These are phyloP conservation scores for Neogale vison DNA, from an alignment of 2,113 vertebrate genomes.

Conservation along the genomic window DNA sequence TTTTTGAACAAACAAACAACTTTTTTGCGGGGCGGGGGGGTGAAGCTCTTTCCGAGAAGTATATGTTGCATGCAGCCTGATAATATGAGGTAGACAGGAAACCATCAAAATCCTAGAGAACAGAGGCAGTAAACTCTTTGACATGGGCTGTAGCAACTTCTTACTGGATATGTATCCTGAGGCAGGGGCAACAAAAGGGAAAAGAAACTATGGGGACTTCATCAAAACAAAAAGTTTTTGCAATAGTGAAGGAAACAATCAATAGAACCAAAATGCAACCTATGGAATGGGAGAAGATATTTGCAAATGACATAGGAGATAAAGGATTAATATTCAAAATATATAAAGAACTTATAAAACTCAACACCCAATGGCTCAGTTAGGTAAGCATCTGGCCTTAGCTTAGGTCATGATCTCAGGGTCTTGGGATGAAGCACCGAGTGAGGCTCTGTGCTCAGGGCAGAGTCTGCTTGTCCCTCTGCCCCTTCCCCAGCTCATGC, in stretches of 20 bases:
- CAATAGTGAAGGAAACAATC: background rate
- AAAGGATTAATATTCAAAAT: background rate
- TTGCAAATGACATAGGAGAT: background rate
- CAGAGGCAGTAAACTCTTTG: background rate
- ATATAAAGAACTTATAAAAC: background rate
- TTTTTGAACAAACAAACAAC: background rate
- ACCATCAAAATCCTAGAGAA: background rate
- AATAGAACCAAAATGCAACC: background rate
- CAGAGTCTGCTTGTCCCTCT: background rate
- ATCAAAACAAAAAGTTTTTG: background rate
- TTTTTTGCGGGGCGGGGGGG: background rate
- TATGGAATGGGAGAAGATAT: background rate
- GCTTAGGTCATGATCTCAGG: background rate
- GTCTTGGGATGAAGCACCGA: background rate
- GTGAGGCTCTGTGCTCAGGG: background rate
- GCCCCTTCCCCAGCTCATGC: background rate
- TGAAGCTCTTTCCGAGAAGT: background rate
- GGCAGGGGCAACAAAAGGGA: background rate
- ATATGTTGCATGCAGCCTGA: background rate
- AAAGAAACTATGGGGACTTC: background rate
- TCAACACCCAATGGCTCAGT: background rate
- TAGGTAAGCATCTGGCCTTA: background rate
- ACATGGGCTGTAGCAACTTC: background rate
- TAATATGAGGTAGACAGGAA: background rate
- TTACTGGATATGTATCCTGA: background rate